Conservation (phyloP, 2,113 vertebrate species). For the Turdus rufiventris region DNA sequence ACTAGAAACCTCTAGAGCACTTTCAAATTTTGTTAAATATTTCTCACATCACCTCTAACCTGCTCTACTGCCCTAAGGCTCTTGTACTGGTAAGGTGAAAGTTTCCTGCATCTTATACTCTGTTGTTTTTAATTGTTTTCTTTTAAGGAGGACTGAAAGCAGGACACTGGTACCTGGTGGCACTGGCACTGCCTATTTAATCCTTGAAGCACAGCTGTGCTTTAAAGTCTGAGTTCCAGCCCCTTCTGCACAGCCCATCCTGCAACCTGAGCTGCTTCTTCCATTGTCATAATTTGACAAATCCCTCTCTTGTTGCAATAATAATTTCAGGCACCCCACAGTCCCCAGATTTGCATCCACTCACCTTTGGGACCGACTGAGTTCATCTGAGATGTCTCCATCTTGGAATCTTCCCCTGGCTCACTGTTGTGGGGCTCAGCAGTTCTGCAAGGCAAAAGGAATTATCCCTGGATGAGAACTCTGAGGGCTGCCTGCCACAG, state of each 20-base stretch:
- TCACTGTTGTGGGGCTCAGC: not conserved
- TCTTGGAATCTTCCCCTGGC: not conserved
- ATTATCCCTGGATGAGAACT: not conserved
- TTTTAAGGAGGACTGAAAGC: not conserved
- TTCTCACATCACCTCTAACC: not conserved
- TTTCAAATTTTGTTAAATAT: not conserved
- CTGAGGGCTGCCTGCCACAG: not conserved
- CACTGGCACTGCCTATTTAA: not conserved
- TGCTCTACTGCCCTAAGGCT: not conserved
- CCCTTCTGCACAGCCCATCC: not conserved
- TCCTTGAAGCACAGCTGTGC: not conserved
- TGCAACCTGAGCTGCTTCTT: not conserved
- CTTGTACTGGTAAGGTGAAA: not conserved
- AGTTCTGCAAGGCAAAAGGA: constrained; percentile 17
- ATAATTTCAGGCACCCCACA: not conserved
- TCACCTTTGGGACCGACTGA: not conserved
- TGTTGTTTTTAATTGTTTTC: not conserved
- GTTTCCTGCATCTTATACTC: not conserved
- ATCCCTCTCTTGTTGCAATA: not conserved
- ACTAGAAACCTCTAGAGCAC: not conserved
- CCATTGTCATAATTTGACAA: not conserved
- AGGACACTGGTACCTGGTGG: not conserved
- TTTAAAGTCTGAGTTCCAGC: not conserved
- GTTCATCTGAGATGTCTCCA: not conserved
- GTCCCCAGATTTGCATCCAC: not conserved